Evolutionary conservation across 1,140 invertebrate species (phyloP).

Genomic region (Octopus bimaculoides): DNA sequence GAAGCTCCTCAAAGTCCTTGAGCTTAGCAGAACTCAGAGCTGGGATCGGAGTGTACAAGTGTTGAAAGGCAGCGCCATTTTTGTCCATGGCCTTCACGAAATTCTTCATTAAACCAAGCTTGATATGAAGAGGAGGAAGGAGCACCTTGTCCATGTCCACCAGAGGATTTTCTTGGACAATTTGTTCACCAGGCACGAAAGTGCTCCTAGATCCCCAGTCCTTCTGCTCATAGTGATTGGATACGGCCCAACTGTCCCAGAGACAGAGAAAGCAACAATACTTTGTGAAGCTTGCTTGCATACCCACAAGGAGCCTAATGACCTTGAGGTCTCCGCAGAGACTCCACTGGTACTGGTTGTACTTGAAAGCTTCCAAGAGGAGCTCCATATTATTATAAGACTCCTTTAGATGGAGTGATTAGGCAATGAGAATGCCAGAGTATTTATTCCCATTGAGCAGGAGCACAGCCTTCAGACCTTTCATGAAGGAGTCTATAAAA

Average conservation of each 20-base stretch:
- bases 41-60: neutral
- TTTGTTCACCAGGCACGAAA: neutral
- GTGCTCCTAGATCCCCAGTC: neutral
- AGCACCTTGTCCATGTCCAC: neutral
- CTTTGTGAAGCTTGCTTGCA: neutral
- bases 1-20: neutral
- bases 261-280: constrained; percentile 7
- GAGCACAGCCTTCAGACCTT: neutral
- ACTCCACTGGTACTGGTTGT: too few species aligned
- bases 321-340: too few species aligned
- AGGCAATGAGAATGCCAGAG: neutral
- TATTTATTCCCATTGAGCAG: neutral
- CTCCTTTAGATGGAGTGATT: neutral
- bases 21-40: neutral
- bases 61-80: neutral
- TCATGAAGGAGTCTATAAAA: neutral
- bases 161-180: neutral
- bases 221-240: neutral
- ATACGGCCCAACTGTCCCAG: neutral
- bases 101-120: neutral
- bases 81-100: neutral
- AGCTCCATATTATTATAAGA: neutral
- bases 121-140: neutral
- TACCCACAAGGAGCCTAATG: neutral
- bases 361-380: neutral